Percentiles rank a stretch among this genome's conserved stretches.
phyloP scores from a whole-genome alignment of 2,888 invertebrate species.

The Helleia helle region DNA sequence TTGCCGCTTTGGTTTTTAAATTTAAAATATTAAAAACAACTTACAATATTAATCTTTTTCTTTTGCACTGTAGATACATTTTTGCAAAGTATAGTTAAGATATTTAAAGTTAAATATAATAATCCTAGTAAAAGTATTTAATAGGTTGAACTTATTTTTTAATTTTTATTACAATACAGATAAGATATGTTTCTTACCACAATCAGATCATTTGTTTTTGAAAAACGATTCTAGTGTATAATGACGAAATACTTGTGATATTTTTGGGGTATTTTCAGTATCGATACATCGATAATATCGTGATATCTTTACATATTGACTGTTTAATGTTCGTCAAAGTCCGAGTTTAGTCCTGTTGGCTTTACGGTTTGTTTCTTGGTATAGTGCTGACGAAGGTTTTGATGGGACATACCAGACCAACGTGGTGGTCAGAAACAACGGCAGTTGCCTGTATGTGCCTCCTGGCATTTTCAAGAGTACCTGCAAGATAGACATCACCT shows the following conservation, averaged over 20 bases:
- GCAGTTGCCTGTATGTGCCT: conserved; percentile 99
- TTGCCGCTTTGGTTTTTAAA: conserved; percentile 2
- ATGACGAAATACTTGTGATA: no score
- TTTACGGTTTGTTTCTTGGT: conserved; percentile 43
- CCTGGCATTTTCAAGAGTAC: conserved; percentile 99
- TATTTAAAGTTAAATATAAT: neutral
- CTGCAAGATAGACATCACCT: conserved; percentile 99
- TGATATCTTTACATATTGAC: no score
- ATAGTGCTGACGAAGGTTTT: conserved; percentile 99
- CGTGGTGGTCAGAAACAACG: conserved; percentile 98
- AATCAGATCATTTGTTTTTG: no score
- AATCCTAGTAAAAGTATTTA: neutral
- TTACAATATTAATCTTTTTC: neutral
- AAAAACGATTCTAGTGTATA: no score
- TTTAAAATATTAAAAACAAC: neutral
- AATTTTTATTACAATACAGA: no score
- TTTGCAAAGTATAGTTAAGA: neutral
- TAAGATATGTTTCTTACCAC: no score
- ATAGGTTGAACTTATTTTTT: neutral
- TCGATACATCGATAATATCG: no score
- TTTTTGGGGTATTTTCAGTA: no score
- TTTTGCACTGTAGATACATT: conserved; percentile 6
- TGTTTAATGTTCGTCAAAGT: conserved; percentile 16
- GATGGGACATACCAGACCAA: conserved; percentile 99
- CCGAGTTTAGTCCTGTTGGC: conserved; percentile 11